Base-by-base conservation (phyloP, 2,797 vertebrate species). In the Neoniphon sammara region DNA sequence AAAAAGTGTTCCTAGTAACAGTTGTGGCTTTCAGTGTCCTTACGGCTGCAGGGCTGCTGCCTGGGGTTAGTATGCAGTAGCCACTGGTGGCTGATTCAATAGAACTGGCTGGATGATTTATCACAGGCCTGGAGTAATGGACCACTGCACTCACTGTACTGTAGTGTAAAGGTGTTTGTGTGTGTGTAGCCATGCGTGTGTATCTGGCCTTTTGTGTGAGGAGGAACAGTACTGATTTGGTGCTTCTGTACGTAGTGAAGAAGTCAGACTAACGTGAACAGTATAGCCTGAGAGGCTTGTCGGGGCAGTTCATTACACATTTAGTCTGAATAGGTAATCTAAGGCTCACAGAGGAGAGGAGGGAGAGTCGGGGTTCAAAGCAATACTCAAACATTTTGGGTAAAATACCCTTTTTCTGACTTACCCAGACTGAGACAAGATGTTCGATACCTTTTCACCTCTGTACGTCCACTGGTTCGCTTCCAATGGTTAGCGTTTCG, bases 41-140 rank as follows among this genome's bases (percentile, higher is more conserved):
- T 31, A 12, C 80, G 78, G 66, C 77, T 80, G 63, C 63, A 54
- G 44, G 62, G 66, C 80, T 69, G 39, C 49, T 64, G 31, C 71
- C 77, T 30, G 47, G 47, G 52, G 50, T 83, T 82, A 77, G 73
- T 73, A 74, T 70, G 77, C 82, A 77, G 77, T 83, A 83, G 77
- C 70, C 77, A 88, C 70, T 39, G 74, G 69, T 88, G 75, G 64
- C 81, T 88, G 81, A 84, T 85, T 83, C 86, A 89, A 89, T 80
- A 60, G 68, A 89, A 80, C 42, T 87, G 74, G 80, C 73, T 85
- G 77, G 77, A 73, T 92, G 91, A 92, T 91, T 90, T 88, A 91
- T 90, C 81, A 77, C 77, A 66, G 68, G 84, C 86, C 78, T 57
- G 63, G 65, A 81, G 85, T 77, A 64, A 6, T 61, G 75, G 85